A percentile compares a stretch with the other conserved stretches of the same genome.
phyloP scores from a whole-genome alignment of 2,797 vertebrate genomes.

The Echiichthys vipera region DNA sequence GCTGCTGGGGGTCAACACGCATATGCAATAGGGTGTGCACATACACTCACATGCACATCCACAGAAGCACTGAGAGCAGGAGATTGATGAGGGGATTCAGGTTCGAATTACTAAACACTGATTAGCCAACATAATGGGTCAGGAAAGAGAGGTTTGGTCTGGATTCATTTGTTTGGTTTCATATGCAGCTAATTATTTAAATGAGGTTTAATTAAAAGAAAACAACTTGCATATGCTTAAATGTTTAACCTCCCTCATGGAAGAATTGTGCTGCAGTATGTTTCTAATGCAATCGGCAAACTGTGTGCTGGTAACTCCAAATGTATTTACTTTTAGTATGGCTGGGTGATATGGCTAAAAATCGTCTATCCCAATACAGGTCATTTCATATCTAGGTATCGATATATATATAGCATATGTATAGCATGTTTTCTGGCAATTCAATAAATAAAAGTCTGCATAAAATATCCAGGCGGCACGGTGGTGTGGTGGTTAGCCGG shows the following conservation, averaged over 20 bases:
- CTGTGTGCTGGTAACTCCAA: neutral
- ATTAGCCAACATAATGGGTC: slow-evolving; percentile 46
- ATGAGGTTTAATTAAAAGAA: slow-evolving; percentile 26
- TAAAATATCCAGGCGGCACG: too few species aligned
- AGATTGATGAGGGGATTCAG: slow-evolving; percentile 51
- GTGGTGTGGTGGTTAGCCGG: too few species aligned
- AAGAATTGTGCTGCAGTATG: neutral
- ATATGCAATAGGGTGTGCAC: slow-evolving; percentile 51
- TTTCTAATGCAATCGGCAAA: neutral
- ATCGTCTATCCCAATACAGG: too few species aligned
- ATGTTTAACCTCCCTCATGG: neutral
- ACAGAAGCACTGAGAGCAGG: slow-evolving; percentile 49
- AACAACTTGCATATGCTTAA: slow-evolving; percentile 17
- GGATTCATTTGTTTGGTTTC: slow-evolving; percentile 42
- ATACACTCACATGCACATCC: slow-evolving; percentile 49
- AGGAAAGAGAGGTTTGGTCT: slow-evolving; percentile 17
- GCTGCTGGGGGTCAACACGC: slow-evolving; percentile 75
- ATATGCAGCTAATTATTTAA: slow-evolving; percentile 34
- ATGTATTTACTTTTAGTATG: neutral
- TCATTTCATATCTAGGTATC: too few species aligned
- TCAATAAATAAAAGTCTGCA: too few species aligned
- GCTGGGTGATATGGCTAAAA: too few species aligned
- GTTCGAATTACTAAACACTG: slow-evolving; percentile 52
- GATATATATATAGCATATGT: too few species aligned
- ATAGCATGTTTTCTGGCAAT: too few species aligned